Evolutionary conservation across 1,140 invertebrate genomes (phyloP), one percentile per base, ranked within the genome.

Genomic region (Oncopodura yosiiana): DNA sequence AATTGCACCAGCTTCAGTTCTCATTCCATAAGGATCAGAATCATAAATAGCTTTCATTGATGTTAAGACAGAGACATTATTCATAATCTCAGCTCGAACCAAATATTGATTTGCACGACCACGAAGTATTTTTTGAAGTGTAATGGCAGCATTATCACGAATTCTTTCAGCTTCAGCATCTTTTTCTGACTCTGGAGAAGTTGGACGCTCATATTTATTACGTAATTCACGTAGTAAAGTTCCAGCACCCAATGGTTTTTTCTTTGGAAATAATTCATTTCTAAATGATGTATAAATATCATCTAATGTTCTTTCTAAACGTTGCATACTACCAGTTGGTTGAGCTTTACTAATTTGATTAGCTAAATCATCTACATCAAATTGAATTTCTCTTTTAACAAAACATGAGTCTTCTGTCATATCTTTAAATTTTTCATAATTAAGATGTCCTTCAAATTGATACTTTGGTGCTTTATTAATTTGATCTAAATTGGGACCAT

Each of bases 71-170:
- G 24, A 23, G 49, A 58, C 53, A 32, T 60, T 59, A 11, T 44
- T 21, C 2, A 30, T 27, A 14, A 60, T 44, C 39, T 63, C 62
- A 37, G 51, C 41, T 23, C 62, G 49, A 23, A 84, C 82, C 76
- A 81, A 69, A 60, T 74, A 78, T 67, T 86, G 83, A 16, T 81
- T 74, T 32, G 81, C 81, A 36, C 82, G 68, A 23, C 83, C 83
- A 57, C 77, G 69, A 14, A 85, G 71, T 3, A 83, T 67, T 63
- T 75, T 79, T 65, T 85, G 82, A 49, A 86, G 65, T 61, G 77
- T 71, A 12, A 79, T 70, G 14, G 77, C 71, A 2, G 77, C 73
- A 53, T 81, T 74, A n/a, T n/a, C n/a, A n/a, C n/a, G n/a, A n/a
- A n/a, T 63, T 83, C 75, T 38, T 66, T 66, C 0, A 71, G 66